A percentile compares a stretch with the other conserved stretches of the same genome.
phyloP scores from a whole-genome alignment of 2,113 vertebrate species.

The Salvator merianae region DNA sequence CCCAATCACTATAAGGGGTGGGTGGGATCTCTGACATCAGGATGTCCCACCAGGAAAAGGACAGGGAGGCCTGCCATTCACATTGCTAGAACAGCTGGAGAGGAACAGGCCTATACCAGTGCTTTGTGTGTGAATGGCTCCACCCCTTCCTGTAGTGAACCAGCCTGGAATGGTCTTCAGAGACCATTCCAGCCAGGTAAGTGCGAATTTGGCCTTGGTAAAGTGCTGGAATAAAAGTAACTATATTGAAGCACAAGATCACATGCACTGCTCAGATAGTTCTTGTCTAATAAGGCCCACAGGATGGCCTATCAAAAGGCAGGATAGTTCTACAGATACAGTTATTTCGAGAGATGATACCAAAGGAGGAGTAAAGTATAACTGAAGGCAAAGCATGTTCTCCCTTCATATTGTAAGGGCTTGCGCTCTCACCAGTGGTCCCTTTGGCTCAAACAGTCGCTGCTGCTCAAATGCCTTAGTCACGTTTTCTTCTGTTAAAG shows the following conservation, averaged over 20 bases:
- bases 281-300: background rate
- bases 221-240: background rate
- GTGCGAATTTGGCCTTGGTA: too few relatives aligned
- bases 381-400: background rate
- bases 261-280: background rate
- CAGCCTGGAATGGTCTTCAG: too few relatives aligned
- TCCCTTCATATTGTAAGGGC: background rate
- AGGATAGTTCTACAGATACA: background rate
- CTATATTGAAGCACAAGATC: background rate
- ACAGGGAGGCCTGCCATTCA: too few relatives aligned
- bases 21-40: too few relatives aligned
- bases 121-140: too few relatives aligned
- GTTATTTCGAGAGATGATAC: slow-evolving; percentile 1
- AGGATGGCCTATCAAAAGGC: background rate
- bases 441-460: slow-evolving; percentile 82
- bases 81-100: too few relatives aligned
- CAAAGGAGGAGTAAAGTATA: background rate
- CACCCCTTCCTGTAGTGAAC: too few relatives aligned
- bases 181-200: too few relatives aligned
- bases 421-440: slow-evolving; percentile 86
- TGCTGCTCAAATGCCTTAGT: slow-evolving; percentile 82
- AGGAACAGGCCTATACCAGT: too few relatives aligned
- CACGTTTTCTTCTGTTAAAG: slow-evolving; percentile 81
- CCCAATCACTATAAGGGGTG: too few relatives aligned
- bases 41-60: too few relatives aligned